Evolutionary conservation across 2,113 vertebrate genomes (phyloP).

Genomic region (Misgurnus mizolepis): DNA sequence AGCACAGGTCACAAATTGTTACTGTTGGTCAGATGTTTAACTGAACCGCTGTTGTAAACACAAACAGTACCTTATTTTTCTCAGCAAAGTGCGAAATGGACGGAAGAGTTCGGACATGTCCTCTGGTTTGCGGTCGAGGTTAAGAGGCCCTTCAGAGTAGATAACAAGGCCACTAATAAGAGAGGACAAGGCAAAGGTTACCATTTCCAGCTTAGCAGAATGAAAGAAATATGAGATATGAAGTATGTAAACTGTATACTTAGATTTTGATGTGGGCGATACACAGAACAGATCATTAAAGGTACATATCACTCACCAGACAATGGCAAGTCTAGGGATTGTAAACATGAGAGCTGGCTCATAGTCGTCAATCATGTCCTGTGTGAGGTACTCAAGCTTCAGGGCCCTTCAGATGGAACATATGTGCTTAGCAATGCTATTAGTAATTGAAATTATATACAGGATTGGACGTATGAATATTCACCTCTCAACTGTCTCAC

Average conservation of each 20-base stretch:
- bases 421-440: too few species aligned
- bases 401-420: constrained; percentile 79
- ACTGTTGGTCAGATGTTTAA: not conserved
- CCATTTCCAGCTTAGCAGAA: not conserved
- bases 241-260: not conserved
- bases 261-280: not conserved
- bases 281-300: constrained; percentile 1
- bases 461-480: constrained; percentile 8
- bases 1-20: not conserved
- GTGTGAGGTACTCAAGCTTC: constrained; percentile 93
- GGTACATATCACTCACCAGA: constrained; percentile 84
- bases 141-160: constrained; percentile 92
- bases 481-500: constrained; percentile 97
- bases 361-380: constrained; percentile 99
- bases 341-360: constrained; percentile 99
- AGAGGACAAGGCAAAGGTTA: constrained; percentile 51
- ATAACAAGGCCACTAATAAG: constrained; percentile 90
- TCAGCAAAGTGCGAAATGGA: constrained; percentile 91
- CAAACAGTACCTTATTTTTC: constrained; percentile 88
- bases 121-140: constrained; percentile 90
- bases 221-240: not conserved
- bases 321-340: constrained; percentile 96
- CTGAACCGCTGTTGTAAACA: not conserved
- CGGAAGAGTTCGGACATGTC: constrained; percentile 98
- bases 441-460: too few species aligned